A percentile compares a stretch with the other conserved stretches of the same genome.
These are phyloP conservation scores for Empis livida DNA, from an alignment of 2,888 invertebrate species.

Conservation along the genomic window DNA sequence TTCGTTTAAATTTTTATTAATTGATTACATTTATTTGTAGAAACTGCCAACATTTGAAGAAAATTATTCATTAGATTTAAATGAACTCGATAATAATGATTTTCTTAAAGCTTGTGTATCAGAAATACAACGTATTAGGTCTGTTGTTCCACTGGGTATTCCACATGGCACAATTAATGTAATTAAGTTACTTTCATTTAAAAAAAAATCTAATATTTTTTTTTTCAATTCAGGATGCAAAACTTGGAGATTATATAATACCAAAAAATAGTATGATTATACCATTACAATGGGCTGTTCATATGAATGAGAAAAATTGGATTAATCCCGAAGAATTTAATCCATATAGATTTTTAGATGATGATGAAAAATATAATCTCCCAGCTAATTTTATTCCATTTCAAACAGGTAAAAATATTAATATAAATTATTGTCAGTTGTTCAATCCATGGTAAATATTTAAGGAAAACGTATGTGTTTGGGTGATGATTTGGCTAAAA, in stretches of 20 bases:
- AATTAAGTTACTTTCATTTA: not conserved
- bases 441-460: too few relatives aligned
- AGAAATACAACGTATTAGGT: conserved; percentile 65
- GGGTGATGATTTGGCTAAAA: conserved; percentile 70
- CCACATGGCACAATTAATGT: conserved; percentile 61
- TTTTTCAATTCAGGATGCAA: not conserved
- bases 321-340: conserved; percentile 51
- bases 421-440: too few relatives aligned
- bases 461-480: conserved; percentile 73
- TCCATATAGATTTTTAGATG: conserved; percentile 55
- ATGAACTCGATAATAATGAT: conserved; percentile 23
- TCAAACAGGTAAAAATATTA: conserved; percentile 51
- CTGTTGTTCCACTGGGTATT: conserved; percentile 71
- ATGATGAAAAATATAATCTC: conserved; percentile 47
- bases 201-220: too few relatives aligned
- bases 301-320: conserved; percentile 58
- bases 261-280: conserved; percentile 60
- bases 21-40: conserved; percentile 1
- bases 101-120: conserved; percentile 51
- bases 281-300: conserved; percentile 70
- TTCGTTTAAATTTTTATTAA: too few relatives aligned
- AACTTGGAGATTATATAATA: conserved; percentile 41
- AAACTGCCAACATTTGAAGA: conserved; percentile 13
- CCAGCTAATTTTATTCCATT: conserved; percentile 68
- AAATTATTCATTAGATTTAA: conserved; percentile 15